Percentiles rank a stretch among this genome's conserved stretches.
These are phyloP conservation scores for Caenorhabditis virilis DNA, from an alignment of 2,888 invertebrate species.

Conservation along the genomic window DNA sequence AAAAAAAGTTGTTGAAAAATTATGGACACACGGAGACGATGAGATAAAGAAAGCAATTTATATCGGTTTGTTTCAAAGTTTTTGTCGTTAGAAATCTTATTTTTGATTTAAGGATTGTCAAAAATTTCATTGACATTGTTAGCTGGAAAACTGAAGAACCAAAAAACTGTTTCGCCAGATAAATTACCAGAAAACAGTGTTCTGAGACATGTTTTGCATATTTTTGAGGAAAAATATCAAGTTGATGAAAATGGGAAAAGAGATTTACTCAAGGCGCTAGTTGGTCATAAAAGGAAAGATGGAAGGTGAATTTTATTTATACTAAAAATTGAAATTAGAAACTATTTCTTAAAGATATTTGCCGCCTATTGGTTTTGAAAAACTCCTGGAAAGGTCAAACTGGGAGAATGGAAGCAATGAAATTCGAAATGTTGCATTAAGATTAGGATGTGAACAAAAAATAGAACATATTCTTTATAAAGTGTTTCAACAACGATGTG, in stretches of 20 bases:
- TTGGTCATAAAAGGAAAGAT: conserved; percentile 13
- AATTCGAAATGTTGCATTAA: conserved; percentile 1
- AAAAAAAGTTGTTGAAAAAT: conserved; percentile 20
- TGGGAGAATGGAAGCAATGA: background rate
- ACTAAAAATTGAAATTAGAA: background rate
- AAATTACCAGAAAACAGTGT: conserved; percentile 17
- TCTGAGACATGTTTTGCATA: conserved; percentile 9
- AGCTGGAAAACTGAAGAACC: background rate
- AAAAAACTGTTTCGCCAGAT: conserved; percentile 3
- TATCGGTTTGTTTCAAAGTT: conserved; percentile 9
- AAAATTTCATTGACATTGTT: background rate
- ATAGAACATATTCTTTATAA: conserved; percentile 10
- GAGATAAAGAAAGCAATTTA: conserved; percentile 14
- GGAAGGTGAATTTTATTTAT: conserved; percentile 5
- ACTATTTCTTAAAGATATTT: conserved; percentile 4
- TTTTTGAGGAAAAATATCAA: conserved; percentile 17
- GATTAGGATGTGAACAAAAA: conserved; percentile 23
- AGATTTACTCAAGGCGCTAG: background rate
- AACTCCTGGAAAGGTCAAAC: conserved; percentile 3
- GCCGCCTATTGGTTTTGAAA: conserved; percentile 22
- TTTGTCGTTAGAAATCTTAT: background rate
- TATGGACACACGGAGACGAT: conserved; percentile 18
- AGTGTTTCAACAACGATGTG: background rate
- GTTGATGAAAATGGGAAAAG: background rate
- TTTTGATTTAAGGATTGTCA: background rate